phyloP scores from a whole-genome alignment of 2,888 invertebrate species.

The Limnephilus auricula region DNA sequence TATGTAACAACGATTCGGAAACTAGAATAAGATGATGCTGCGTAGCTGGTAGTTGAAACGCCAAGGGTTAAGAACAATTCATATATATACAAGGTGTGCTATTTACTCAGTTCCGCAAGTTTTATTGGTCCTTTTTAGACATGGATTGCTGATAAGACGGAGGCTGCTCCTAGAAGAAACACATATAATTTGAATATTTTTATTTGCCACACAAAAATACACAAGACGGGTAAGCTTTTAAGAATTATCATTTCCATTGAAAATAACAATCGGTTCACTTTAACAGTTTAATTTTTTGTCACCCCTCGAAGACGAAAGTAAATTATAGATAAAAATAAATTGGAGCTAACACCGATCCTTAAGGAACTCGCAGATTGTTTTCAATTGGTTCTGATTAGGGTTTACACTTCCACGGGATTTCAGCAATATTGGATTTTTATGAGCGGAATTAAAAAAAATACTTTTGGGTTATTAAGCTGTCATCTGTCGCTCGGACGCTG shows the following conservation, averaged over 20 bases:
- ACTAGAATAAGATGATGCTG: neutral
- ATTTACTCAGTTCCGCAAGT: slow-evolving; percentile 41
- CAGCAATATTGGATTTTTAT: too few relatives aligned
- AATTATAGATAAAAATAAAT: too few relatives aligned
- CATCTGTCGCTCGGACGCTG: too few relatives aligned
- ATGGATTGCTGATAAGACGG: slow-evolving; percentile 88
- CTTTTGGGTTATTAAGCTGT: too few relatives aligned
- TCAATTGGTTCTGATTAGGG: too few relatives aligned
- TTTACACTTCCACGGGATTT: too few relatives aligned
- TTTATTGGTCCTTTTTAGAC: slow-evolving; percentile 86
- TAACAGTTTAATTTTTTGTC: neutral
- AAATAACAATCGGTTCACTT: too few relatives aligned
- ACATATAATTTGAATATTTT: neutral
- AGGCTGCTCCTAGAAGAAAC: slow-evolving; percentile 84
- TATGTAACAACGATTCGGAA: neutral
- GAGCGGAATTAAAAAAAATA: too few relatives aligned
- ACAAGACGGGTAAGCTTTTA: neutral
- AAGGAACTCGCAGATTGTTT: too few relatives aligned
- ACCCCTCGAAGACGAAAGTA: neutral
- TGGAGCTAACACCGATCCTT: too few relatives aligned
- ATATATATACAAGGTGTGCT: neutral
- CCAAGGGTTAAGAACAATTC: neutral
- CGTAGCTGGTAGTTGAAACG: neutral
- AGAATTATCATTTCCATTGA: too few relatives aligned
- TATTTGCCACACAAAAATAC: neutral